A percentile compares a stretch with the other conserved stretches of the same genome.
These are phyloP conservation scores for Schizaphis graminum DNA, from an alignment of 2,888 invertebrate species.

Conservation along the genomic window DNA sequence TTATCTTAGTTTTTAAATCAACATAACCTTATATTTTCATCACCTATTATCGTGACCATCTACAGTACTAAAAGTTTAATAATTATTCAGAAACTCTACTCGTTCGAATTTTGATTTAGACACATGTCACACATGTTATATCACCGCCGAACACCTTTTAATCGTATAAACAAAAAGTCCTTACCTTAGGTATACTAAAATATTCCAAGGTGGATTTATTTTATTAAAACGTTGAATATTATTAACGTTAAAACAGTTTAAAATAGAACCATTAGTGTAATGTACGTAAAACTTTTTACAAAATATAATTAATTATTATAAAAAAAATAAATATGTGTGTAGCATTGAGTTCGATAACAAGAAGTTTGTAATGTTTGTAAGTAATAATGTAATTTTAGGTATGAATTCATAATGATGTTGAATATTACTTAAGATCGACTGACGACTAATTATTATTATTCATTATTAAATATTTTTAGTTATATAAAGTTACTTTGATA, in stretches of 20 bases:
- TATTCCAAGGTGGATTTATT: neutral
- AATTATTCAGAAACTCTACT: neutral
- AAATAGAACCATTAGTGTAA: neutral
- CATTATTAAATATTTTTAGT: neutral
- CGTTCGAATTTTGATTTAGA: neutral
- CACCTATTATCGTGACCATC: neutral
- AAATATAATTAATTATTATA: neutral
- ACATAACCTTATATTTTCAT: neutral
- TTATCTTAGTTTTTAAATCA: neutral
- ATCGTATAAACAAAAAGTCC: neutral
- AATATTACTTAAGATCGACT: neutral
- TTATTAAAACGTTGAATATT: neutral
- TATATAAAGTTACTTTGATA: neutral
- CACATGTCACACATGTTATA: neutral
- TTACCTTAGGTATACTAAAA: neutral
- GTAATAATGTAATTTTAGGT: neutral
- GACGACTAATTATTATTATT: neutral
- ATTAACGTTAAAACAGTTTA: neutral
- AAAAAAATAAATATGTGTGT: neutral
- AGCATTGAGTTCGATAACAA: neutral
- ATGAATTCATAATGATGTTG: neutral
- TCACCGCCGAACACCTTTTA: neutral
- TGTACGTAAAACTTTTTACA: neutral
- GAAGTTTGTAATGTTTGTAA: neutral
- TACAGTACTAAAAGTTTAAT: neutral